Evolutionary conservation across 1,140 invertebrate species (phyloP), one percentile per base, ranked within the genome.

Genomic region (Mercenaria mercenaria): DNA sequence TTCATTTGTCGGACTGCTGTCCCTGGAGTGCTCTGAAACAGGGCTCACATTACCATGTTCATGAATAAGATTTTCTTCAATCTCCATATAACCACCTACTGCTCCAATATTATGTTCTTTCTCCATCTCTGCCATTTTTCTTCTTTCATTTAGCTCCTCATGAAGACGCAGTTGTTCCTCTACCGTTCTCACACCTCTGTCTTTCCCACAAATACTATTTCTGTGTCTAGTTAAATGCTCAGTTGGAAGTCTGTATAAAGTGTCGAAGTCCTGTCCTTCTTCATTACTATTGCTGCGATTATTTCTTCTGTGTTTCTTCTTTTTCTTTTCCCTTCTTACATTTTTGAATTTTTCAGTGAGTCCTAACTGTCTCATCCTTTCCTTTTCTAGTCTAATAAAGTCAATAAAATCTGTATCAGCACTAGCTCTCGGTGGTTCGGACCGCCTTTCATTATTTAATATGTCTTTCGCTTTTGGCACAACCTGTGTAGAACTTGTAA

Each of bases 241-340:
- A 18, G 89, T 90, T 41, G 89, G 89, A 80, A 90, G 77, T 20
- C 89, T 85, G 47, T 90, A 90, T 20, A 90, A 47, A 18, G 76
- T 72, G 47, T 90, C 89, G 74, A 90, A 90, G 52, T 90, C 89
- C 29, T 86, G 89, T 20, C 77, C 56, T 10, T 89, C 88, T 47
- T 89, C 88, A 37, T 26, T 56, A 50, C 80, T 74, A 72, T 77
- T 89, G 80, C 88, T 59, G 23, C 81, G 61, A 47, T 85, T 90
- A 64, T 86, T 90, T 86, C 76, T 81, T 29, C 81, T 56, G 13
- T 89, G 83, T 26, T 77, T 83, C 67, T 89, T 89, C 69, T 89
- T 89, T 74, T 89, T 86, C 64, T 89, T 82, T 8, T 89, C 77
- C 23, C 56, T 43, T 56, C 61, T 85, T 18, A 59, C 76, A 81